Base-by-base conservation (phyloP, 2,113 vertebrate genomes). In the Drymodes brunneopygia region DNA sequence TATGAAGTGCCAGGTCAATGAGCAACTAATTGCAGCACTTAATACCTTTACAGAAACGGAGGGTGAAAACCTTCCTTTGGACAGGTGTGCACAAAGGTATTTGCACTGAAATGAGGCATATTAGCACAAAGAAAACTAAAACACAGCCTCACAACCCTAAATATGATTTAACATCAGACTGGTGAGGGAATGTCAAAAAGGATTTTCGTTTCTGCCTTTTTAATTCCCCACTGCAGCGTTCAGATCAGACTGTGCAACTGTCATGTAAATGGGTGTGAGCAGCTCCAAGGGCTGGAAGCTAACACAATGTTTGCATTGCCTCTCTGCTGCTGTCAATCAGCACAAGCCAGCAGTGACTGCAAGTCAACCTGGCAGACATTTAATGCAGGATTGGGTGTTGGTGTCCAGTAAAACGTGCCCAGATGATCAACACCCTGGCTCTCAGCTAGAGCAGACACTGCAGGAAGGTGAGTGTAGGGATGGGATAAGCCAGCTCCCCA, bases 241-340 rank as follows among this genome's bases (percentile, higher is more conserved):
- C 71, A 74, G 80, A 82, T 85, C 66, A 72, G 57, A 36, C 23
- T 57, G 28, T 58, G 54, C 61, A 61, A 48, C 56, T 65, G 66
- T 31, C 61, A n/a, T 18, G 54, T 35, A 45, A 62, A 73, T 12
- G 27, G 14, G 9, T 31, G n/a, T 14, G 58, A 61, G 61, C 38
- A 73, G 67, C 16, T 70, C 62, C 71, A 82, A 81, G n/a, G 48
- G 56, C 45, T 94, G 84, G 74, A 58, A 92, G 66, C 70, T 50
- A 65, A n/a, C 45, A 74, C n/a, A 33, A 82, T n/a, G 56, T 87
- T 62, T 77, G 31, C 24, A 70, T 21, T 87, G 53, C 66, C 85
- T 65, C 36, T 23, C 48, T 80, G 84, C 71, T 90, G 71, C 38
- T 40, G 78, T 86, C 85, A 95, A 94, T 95, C 71, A 77, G 90